Evolutionary conservation across 1,140 invertebrate species (phyloP).

Genomic region (Zaprionus inermis): DNA sequence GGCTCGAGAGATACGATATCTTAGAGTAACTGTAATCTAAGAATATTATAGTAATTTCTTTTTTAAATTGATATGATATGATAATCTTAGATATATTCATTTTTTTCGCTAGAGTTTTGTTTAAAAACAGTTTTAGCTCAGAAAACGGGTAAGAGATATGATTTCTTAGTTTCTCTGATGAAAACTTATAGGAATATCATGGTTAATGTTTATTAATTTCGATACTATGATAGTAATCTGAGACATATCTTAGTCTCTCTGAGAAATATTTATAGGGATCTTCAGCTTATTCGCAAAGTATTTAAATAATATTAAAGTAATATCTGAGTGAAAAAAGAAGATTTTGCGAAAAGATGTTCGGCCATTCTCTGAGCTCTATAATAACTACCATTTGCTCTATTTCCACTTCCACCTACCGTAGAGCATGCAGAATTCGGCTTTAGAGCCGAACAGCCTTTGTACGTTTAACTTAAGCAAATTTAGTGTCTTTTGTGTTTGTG

Average conservation of each 20-base stretch:
- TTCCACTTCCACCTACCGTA: not conserved
- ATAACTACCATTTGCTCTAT: not conserved
- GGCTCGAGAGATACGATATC: not conserved
- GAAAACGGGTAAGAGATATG: no score
- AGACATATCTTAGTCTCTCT: no score
- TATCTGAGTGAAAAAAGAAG: not conserved
- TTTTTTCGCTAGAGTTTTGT: no score
- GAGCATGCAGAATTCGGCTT: not conserved
- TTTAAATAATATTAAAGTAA: not conserved
- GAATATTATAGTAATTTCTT: no score
- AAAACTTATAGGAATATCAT: not conserved
- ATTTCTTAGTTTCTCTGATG: not conserved
- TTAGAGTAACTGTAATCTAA: not conserved
- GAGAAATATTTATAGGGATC: no score
- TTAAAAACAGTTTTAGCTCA: no score
- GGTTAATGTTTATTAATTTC: not conserved
- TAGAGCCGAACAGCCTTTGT: not conserved
- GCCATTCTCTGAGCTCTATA: no score
- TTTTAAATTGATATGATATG: no score
- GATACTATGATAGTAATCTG: not conserved
- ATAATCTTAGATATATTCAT: no score
- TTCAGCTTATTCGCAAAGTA: no score
- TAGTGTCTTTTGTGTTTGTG: slow-evolving; percentile 47
- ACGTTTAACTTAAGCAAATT: slow-evolving; percentile 39
- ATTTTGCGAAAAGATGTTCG: not conserved